Conservation (phyloP, 2,888 invertebrate genomes). For the Euproctis similis region DNA sequence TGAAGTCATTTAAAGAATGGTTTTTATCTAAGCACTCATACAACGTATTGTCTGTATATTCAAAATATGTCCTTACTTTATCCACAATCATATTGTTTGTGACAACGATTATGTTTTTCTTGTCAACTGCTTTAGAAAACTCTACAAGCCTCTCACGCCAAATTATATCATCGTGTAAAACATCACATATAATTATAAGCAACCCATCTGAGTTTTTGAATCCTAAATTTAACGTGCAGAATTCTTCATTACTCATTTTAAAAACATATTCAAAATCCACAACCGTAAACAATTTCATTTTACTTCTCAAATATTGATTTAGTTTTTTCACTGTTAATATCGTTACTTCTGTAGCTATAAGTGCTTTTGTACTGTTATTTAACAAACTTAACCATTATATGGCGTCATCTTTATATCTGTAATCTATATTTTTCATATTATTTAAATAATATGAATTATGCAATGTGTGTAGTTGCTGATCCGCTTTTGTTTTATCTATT, state of each 20-base stretch:
- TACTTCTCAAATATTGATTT: slow-evolving; percentile 2
- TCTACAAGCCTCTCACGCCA: neutral
- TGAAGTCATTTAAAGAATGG: slow-evolving; percentile 1
- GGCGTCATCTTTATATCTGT: neutral
- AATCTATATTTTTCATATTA: slow-evolving; percentile 1
- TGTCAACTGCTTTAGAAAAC: neutral
- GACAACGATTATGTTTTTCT: slow-evolving; percentile 1
- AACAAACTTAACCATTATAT: neutral
- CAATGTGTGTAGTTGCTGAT: slow-evolving; percentile 6
- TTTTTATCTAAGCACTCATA: neutral
- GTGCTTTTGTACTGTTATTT: neutral
- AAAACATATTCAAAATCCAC: slow-evolving; percentile 3
- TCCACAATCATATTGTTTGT: neutral
- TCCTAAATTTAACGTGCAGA: slow-evolving; percentile 1
- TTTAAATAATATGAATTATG: slow-evolving; percentile 2
- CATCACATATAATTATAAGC: slow-evolving; percentile 2
- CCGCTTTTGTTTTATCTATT: slow-evolving; percentile 4
- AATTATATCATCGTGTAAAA: neutral
- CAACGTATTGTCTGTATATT: neutral
- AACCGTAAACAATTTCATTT: neutral
- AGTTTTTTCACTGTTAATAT: slow-evolving; percentile 3
- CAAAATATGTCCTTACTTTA: slow-evolving; percentile 1
- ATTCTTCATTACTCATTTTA: neutral
- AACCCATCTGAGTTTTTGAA: neutral
- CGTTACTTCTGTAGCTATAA: slow-evolving; percentile 2